phyloP scores from a whole-genome alignment of 2,113 vertebrate genomes.

The Gymnobelideus leadbeateri region DNA sequence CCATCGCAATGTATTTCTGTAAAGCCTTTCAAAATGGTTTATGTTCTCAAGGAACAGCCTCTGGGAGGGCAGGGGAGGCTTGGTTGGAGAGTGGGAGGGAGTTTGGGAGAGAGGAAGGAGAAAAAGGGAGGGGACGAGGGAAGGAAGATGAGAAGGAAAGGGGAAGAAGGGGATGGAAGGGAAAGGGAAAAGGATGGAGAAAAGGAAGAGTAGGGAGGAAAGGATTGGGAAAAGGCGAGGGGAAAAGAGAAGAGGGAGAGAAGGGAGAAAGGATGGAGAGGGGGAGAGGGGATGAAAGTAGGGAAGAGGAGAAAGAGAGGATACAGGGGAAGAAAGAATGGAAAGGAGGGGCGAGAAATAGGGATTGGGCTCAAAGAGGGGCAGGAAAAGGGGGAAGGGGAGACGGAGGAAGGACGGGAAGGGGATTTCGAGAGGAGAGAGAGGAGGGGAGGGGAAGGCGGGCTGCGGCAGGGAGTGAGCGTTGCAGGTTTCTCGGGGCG shows the following conservation, averaged over 20 bases:
- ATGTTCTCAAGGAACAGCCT: slow-evolving; percentile 65
- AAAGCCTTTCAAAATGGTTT: slow-evolving; percentile 75
- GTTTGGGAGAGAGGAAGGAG: neutral
- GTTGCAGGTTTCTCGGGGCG: neutral
- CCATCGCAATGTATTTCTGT: slow-evolving; percentile 49
- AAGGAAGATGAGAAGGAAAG: neutral
- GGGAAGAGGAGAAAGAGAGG: slow-evolving; percentile 45
- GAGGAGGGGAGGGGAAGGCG: neutral
- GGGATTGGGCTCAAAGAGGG: too few relatives aligned
- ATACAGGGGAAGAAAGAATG: neutral
- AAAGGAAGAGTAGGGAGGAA: neutral
- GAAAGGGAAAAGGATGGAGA: neutral
- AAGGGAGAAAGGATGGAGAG: too few relatives aligned
- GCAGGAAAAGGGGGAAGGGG: neutral
- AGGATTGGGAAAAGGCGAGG: neutral
- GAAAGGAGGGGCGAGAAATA: neutral
- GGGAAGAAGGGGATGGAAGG: neutral
- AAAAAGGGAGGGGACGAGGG: neutral
- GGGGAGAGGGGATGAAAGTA: slow-evolving; percentile 27
- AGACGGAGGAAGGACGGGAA: slow-evolving; percentile 52
- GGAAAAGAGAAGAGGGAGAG: neutral
- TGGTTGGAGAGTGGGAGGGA: slow-evolving; percentile 9
- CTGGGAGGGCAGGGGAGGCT: slow-evolving; percentile 33
- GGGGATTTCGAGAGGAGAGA: slow-evolving; percentile 35
- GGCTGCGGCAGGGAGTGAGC: neutral